Percentiles rank a stretch among this genome's conserved stretches.
Conservation (phyloP, 2,888 invertebrate genomes). For the Melinaea marsaeus region DNA sequence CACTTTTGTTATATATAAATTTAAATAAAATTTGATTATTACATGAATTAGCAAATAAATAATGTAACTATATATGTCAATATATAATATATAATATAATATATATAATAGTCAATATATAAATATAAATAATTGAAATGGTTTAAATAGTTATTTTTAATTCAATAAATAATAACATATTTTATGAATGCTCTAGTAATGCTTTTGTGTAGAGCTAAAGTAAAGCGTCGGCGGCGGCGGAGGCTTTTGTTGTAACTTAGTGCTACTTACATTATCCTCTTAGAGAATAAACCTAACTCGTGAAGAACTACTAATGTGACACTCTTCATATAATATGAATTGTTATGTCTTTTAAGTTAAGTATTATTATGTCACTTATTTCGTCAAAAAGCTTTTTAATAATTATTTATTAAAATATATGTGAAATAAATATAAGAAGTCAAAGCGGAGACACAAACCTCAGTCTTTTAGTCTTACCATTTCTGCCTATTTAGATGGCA, state of each 20-base stretch:
- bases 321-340: neutral
- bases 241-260: slow-evolving; percentile 19
- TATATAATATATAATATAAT: too few relatives aligned
- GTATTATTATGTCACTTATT: too few relatives aligned
- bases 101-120: too few relatives aligned
- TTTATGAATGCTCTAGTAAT: neutral
- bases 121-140: neutral
- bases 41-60: too few relatives aligned
- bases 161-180: neutral
- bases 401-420: neutral
- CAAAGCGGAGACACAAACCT: too few relatives aligned
- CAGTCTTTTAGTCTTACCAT: too few relatives aligned
- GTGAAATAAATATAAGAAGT: neutral
- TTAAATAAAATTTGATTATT: too few relatives aligned
- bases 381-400: too few relatives aligned
- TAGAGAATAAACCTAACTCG: slow-evolving; percentile 3
- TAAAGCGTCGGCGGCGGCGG: slow-evolving; percentile 16
- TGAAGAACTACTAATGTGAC: neutral
- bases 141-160: neutral
- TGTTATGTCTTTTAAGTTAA: too few relatives aligned
- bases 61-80: too few relatives aligned
- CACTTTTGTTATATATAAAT: too few relatives aligned
- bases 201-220: slow-evolving; percentile 13
- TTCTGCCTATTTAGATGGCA: too few relatives aligned
- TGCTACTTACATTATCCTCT: slow-evolving; percentile 21